Evolutionary conservation across 2,113 vertebrate genomes (phyloP), one percentile per base, ranked within the genome.

Genomic region (Vulpes ferrilata): DNA sequence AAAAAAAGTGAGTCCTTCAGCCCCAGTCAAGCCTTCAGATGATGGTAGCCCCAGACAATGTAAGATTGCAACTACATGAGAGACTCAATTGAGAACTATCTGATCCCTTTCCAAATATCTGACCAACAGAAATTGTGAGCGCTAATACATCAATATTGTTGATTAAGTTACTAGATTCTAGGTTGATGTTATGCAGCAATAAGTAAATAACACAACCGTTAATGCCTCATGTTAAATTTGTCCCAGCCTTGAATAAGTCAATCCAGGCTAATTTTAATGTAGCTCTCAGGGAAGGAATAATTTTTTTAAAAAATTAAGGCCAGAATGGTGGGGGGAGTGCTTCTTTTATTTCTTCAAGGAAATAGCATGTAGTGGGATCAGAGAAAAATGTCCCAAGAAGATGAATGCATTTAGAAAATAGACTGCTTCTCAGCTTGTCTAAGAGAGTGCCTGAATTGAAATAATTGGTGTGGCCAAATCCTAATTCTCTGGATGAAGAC

Each of bases 11-110:
- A 48, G 43, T 13, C 4, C 55, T 65, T 94, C 71, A 12, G 32
- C 32, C 15, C 7, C 6, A 67, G 25, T 67, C 20, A 69, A 76
- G 53, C 27, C 13, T 96, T 67, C 38, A 27, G 48, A n/a, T 59
- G 17, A 17, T 8, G 60, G 3, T 0, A 27, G 3, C 1, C 13
- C 2, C 1, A 0, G 32, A 4, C 7, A 60, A 23, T 7, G 6
- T n/a, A 71, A 53, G 11, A 48, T 11, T 43, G 16, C 23, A 73
- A 12, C 7, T n/a, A 3, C 19, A 43, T 16, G 5, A 67, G 55
- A 79, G 57, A 83, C 25, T 53, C 27, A 27, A 22, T 3, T 7
- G 20, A 74, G 55, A 89, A 67, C 32, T 19, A 1, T 16, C 3
- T 5, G 7, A 69, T 43, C 6, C 19, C 55, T 27, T 51, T 81